Base-by-base conservation (phyloP, 1,140 invertebrate species). In the Hydropsyche tenuis region DNA sequence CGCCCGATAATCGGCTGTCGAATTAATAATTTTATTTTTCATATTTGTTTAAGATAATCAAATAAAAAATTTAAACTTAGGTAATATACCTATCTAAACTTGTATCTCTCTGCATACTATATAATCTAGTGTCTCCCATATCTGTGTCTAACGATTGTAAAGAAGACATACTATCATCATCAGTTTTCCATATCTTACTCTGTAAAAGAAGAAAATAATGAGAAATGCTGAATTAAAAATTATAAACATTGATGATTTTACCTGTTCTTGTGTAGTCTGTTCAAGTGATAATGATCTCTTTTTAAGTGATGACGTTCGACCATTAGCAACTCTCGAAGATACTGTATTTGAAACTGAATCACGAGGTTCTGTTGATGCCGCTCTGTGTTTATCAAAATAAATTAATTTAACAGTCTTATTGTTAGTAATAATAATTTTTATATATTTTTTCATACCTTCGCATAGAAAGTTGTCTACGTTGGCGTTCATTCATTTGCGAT, bases 101-200 rank as follows among this genome's bases (percentile, higher is more conserved):
- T 30, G 88, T 85, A 79, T 92, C 91, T 73, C 90, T 86, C 72
- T 87, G 87, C 78, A 88, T 82, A 69, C 84, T 86, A 69, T 84
- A 86, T 20, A 86, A 79, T 20, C 87, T 79, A 63, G 87, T 86
- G 16, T 75, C 71, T 22, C 72, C 27, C 11, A 78, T 74, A 53
- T 88, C 87, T 3, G 88, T 89, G 77, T 93, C 91, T 75, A 93
- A 80, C 0, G 93, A 94, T 77, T 92, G 91, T 79, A 94, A 84
- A 65, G 93, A 94, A 0, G 91, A 92, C 46, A 93, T 87, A 78
- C 93, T 94, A 73, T 91, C 92, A 74, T 92, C 91, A 63, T 92
- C 92, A 18, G 89, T 89, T 80, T 88, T 89, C 90, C 90, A 92
- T 78, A 92, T 90, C 45, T 72, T 73, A 75, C 84, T 85, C 81